Percentiles rank a stretch among this genome's conserved stretches.
These are phyloP conservation scores for Matsumyia berberina DNA, from an alignment of 2,888 invertebrate species.

Conservation along the genomic window DNA sequence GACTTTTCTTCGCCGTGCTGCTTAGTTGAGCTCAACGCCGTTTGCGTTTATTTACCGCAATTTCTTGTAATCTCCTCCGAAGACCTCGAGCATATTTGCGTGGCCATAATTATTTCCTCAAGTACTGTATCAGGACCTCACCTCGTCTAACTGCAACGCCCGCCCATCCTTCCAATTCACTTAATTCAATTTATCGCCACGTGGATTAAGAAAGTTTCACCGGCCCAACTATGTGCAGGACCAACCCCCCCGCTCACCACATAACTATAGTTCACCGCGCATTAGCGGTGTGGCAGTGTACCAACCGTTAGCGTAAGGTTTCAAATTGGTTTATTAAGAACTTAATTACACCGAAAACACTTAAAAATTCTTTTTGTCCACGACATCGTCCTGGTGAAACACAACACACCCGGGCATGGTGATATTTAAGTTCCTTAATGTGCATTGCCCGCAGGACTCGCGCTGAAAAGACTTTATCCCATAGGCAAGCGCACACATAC, in stretches of 20 bases:
- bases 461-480: too few species aligned
- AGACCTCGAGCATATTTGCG: constrained; percentile 50
- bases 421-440: constrained; percentile 67
- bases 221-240: constrained; percentile 40
- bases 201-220: constrained; percentile 66
- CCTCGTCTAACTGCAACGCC: too few species aligned
- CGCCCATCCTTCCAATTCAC: constrained; percentile 55
- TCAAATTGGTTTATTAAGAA: constrained; percentile 76
- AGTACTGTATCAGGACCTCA: neutral
- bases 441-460: constrained; percentile 71
- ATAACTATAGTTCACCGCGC: constrained; percentile 52
- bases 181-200: constrained; percentile 70
- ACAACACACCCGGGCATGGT: constrained; percentile 18
- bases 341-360: constrained; percentile 75
- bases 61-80: constrained; percentile 42
- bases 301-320: constrained; percentile 56
- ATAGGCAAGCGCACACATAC: constrained; percentile 22
- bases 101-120: constrained; percentile 49
- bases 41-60: constrained; percentile 50
- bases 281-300: constrained; percentile 60
- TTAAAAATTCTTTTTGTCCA: constrained; percentile 74
- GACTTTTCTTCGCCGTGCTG: constrained; percentile 27
- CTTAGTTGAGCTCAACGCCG: constrained; percentile 18
- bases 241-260: neutral
- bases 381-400: constrained; percentile 9